Base-by-base conservation (phyloP, 2,888 invertebrate species). In the Halocaridina rubra region DNA sequence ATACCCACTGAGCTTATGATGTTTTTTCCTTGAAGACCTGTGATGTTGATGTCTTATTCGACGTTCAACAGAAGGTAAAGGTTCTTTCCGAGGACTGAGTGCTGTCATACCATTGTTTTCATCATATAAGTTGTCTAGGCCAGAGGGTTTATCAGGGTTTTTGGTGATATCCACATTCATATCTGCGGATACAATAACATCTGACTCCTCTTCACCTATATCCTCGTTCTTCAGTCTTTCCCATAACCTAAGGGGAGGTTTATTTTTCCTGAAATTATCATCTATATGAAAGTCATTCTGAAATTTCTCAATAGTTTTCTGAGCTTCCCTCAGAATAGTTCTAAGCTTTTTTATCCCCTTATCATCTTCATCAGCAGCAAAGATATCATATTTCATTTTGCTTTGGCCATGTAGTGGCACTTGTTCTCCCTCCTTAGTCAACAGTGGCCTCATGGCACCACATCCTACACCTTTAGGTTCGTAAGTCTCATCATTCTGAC, bases 251-350 rank as follows among this genome's bases (percentile, higher is more conserved):
- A 39, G 46, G 22, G 22, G 46, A 74, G n/a, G 74, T 16, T 39
- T 39, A 46, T 39, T 19, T 33, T 67, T 29, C 16, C 39, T 71
- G 39, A 13, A 59, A 22, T 10, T 30, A 2, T 82, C 84, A 10
- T 82, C 61, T 19, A 75, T 75, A 24, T 85, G 32, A n/a, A 87
- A 85, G 24, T 87, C 85, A 27, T 78, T 87, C 59, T 82, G 81
- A 27, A 87, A 87, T 61, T 77, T 81, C 46, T 81, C 29, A 3
- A 87, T 85, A 19, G 81, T 76, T 33, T 30, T 77, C 13, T 85
- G 81, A 32, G 87, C 87, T 61, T 85, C 82, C 13, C 80, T 30
- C n/a, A 87, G 75, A 32, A 87, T 87, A 30, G 74, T 79, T 19
- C 79, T 75, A 5, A 87, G 72, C 24, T 77, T 82, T 19, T 74